A percentile compares a stretch with the other conserved stretches of the same genome.
Evolutionary conservation across 2,888 invertebrate genomes (phyloP).

Genomic region (Caenorhabditis sp.): DNA sequence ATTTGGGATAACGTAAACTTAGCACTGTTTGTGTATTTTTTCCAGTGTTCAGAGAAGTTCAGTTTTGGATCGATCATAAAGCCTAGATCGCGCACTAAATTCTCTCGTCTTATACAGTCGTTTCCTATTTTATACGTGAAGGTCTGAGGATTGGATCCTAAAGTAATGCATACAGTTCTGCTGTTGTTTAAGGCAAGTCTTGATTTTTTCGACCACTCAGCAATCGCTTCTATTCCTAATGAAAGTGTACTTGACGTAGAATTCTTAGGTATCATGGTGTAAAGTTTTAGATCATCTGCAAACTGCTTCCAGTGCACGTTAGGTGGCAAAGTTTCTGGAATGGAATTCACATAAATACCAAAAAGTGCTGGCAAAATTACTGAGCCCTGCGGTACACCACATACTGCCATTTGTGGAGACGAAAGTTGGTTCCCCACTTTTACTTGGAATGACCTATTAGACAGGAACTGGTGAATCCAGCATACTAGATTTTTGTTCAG

Average conservation of each 20-base stretch:
- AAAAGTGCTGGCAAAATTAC: slow-evolving; percentile 22
- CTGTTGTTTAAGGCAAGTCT: background rate
- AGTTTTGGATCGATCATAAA: background rate
- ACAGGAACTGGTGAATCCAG: background rate
- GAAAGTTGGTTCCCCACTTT: background rate
- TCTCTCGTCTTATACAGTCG: background rate
- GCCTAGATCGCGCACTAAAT: background rate
- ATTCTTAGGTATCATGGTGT: background rate
- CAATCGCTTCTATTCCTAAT: background rate
- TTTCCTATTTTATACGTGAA: background rate
- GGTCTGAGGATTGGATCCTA: background rate
- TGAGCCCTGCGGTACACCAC: slow-evolving; percentile 23
- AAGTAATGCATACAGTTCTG: background rate
- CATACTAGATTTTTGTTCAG: background rate
- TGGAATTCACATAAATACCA: slow-evolving; percentile 12
- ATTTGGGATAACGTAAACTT: background rate
- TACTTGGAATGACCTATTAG: background rate
- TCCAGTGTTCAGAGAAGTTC: background rate
- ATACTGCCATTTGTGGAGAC: background rate
- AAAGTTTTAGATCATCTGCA: slow-evolving; percentile 16
- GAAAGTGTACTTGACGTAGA: background rate
- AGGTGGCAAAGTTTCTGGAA: background rate
- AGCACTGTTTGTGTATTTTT: background rate
- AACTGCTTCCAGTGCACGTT: slow-evolving; percentile 1
- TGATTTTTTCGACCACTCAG: background rate